Conservation (phyloP, 2,797 vertebrate genomes). For the Staurois parvus region DNA sequence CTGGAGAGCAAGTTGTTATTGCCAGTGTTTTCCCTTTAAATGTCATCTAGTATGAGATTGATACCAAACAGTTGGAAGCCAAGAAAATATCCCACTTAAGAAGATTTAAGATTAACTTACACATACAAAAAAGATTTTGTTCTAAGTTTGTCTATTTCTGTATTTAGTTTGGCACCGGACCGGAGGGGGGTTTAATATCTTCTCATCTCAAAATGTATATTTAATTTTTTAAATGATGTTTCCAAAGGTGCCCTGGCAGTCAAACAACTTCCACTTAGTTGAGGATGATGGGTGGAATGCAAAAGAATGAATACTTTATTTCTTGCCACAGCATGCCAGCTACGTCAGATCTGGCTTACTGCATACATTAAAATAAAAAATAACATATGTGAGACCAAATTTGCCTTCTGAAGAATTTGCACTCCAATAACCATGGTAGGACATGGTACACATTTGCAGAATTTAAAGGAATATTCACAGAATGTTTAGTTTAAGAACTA, state of each 20-base stretch:
- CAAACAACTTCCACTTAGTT: neutral
- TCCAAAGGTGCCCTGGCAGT: slow-evolving; percentile 3
- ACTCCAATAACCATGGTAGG: too few species aligned
- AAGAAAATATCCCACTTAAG: neutral
- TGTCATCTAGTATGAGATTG: neutral
- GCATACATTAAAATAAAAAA: too few species aligned
- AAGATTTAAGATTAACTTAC: neutral
- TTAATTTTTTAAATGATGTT: neutral
- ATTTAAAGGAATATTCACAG: too few species aligned
- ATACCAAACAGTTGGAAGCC: neutral
- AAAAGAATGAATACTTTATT: neutral
- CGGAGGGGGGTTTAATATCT: neutral
- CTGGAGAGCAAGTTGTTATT: too few species aligned
- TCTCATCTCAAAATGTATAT: neutral
- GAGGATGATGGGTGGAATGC: neutral
- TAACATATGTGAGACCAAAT: too few species aligned
- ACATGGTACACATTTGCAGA: too few species aligned
- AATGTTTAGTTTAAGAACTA: too few species aligned
- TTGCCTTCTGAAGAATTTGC: too few species aligned
- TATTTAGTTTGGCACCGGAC: neutral
- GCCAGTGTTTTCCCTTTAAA: too few species aligned
- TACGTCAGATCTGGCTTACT: too few species aligned
- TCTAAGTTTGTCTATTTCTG: slow-evolving; percentile 3
- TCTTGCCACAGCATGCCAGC: too few species aligned
- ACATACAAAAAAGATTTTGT: neutral